Base-by-base conservation (phyloP, 2,113 vertebrate genomes). In the Anser brachyrhynchus region DNA sequence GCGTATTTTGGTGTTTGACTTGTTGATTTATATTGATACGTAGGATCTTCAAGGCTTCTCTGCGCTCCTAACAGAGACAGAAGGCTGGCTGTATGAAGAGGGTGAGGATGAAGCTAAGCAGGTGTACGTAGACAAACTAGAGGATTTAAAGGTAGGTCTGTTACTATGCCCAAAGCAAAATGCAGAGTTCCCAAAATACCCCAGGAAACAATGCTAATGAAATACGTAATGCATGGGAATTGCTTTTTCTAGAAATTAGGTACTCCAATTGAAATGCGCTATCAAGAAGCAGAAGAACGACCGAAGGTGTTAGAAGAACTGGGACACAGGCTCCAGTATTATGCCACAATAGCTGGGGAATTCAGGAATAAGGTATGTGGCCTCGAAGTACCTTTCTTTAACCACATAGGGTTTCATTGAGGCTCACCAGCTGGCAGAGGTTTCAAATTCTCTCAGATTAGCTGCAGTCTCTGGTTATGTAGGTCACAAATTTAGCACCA, bases 11-110 rank as follows among this genome's bases (percentile, higher is more conserved):
- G 7, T 75, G 39, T 77, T 74, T 84, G 61, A 87, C 41, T 3
- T 78, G 35, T 84, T 92, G 9, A 43, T 29, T 96, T 94, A 4
- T 28, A 2, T 80, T 26, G 29, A 23, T n/a, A 25, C 29, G 14
- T 46, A 98, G 98, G 98, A 98, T 81, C 98, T 98, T 76, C 93
- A 97, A 4, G 92, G 89, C 14, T 98, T 98, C 91, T 95, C 97
- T 85, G 95, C 95, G 6, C 97, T 98, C 25, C 96, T 98, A 43
- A 97, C 97, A 9, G 96, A 98, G 88, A 98, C 98, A 37, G 98
- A 98, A 96, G 97, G 98, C 86, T 98, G 98, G 98, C 96, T 98
- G 4, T 98, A 98, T 80, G 98, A 98, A 81, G 98, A 99, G 74
- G 98, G 98, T 35, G 98, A 98, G 75, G 98, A 98, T 86, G 98